Evolutionary conservation across 2,113 vertebrate genomes (phyloP), one percentile per base, ranked within the genome.

Genomic region (Eira barbara): DNA sequence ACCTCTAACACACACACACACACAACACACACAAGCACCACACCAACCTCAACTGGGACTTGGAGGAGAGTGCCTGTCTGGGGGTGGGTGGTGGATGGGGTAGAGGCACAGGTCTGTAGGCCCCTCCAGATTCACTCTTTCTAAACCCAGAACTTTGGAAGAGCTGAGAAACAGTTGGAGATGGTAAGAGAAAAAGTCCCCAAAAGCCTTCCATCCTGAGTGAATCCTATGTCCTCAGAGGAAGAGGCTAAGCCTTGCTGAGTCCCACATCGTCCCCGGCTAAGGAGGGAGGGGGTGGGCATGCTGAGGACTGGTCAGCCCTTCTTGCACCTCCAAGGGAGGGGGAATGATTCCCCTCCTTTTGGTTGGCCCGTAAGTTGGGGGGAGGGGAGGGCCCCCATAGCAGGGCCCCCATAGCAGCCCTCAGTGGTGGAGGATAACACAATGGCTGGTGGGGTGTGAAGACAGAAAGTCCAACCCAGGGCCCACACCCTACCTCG

Each of bases 131-230:
- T 67, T 65, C 63, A 67, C 63, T 67, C 69, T 93, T 95, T 87
- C 81, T 97, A 67, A 81, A 86, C 39, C 55, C 55, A 82, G 49
- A 55, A 78, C 49, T 89, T 82, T 13, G 90, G 89, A 76, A 97
- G 95, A 79, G 94, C 55, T 42, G 86, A 94, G 89, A 18, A 93
- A 52, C 36, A 81, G 36, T 1, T 52, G 31, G 74, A 49, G 14
- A 65, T 25, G 14, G 52, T 39, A 55, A 39, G 63, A 87, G 21
- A 85, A 47, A 73, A 65, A 79, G 55, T 25, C 55, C 1, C 21
- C 3, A 89, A 79, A 8, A 83, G 74, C 34, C 52, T 81, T 65
- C 67, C 13, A 79, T 89, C 83, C 96, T 82, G 89, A 55, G 31
- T 18, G 80, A 78, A 78, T 88, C 55, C 91, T 25, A 15, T 79